A percentile compares a stretch with the other conserved stretches of the same genome.
Conservation (phyloP, 2,888 invertebrate genomes). For the Drosophila fungiperda region DNA sequence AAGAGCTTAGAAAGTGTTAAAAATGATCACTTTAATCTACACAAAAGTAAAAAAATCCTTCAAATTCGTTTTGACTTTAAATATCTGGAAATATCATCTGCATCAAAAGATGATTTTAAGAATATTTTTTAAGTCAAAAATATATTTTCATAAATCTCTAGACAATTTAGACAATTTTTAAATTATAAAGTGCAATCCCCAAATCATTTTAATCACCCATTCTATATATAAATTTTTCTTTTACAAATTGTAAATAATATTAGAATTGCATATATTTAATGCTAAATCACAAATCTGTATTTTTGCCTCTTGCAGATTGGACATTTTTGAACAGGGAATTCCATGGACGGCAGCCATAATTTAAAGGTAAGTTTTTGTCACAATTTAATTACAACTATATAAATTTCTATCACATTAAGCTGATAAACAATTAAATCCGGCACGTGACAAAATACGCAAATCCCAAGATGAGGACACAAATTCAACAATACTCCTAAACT, state of each 20-base stretch:
- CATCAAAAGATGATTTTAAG: neutral
- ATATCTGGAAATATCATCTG: neutral
- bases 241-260: neutral
- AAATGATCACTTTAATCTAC: neutral
- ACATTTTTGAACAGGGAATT: conserved; percentile 10
- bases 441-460: conserved; percentile 15
- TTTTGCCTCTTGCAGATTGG: conserved; percentile 31
- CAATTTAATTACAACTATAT: neutral
- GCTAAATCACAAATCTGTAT: neutral
- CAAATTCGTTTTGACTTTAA: neutral
- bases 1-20: neutral
- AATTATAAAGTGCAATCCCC: neutral
- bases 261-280: neutral
- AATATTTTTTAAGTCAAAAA: neutral
- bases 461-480: neutral
- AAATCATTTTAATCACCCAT: neutral
- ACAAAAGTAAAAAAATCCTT: neutral
- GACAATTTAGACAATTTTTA: neutral
- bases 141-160: neutral
- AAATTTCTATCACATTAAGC: neutral
- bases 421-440: neutral
- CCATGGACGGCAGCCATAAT: conserved; percentile 11
- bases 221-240: neutral
- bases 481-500: conserved; percentile 4
- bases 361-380: conserved; percentile 25